Base-by-base conservation (phyloP, 2,113 vertebrate genomes). In the Epinephelus cyanopodus region DNA sequence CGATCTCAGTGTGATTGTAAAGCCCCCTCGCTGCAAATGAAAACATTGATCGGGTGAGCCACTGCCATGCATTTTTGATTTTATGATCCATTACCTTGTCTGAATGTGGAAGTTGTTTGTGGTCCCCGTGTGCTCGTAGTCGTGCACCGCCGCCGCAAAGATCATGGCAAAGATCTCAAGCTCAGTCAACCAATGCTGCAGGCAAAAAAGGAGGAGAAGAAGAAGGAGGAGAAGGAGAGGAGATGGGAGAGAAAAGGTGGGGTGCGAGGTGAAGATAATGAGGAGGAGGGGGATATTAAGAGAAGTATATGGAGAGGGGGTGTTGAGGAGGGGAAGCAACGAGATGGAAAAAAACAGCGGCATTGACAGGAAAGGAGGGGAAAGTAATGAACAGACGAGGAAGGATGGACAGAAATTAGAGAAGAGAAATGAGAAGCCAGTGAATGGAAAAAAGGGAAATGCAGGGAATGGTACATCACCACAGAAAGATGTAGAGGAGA, bases 61-160 rank as follows among this genome's bases (percentile, higher is more conserved):
- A 48, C 70, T 50, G 89, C 84, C 81, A 78, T 89, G 87, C 87
- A 90, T 92, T 89, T 88, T 85, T 83, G 83, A 87, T 88, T 83
- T 78, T 66, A 88, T 84, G 84, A 90, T 92, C 88, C 83, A 88
- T 95, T 95, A 96, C 95, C 95, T 95, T 79, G 98, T 99, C 94
- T 99, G 98, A 91, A 99, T 99, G 95, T 99, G 98, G 94, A 99
- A 99, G 94, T 98, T 99, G 96, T 99, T 99, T 91, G 98, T 99
- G 84, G 98, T 99, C 86, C 98, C 98, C 0, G 98, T 99, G 90
- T 99, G 98, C 82, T 99, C 98, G 25, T 98, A 99, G 90, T 99
- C 98, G 9, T 99, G 98, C 92, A 99, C 96, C 1, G 97, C 98
- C 39, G 98, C 98, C 54, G 98, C 98, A 5, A 99, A 99, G 94